Evolutionary conservation across 2,113 vertebrate genomes (phyloP).

Genomic region (Condylura cristata): DNA sequence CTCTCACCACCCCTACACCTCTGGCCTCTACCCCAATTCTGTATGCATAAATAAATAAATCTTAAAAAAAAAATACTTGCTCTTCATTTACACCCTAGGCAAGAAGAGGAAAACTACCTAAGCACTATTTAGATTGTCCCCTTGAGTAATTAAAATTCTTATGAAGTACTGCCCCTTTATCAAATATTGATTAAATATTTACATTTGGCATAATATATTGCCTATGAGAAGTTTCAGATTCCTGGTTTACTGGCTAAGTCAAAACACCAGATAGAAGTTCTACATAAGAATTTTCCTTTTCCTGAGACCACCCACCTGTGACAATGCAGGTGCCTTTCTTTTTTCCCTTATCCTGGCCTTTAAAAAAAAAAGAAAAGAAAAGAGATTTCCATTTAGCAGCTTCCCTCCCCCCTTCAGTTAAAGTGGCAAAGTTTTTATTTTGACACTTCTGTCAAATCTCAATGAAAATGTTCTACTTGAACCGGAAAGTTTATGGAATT

Average conservation of each 20-base stretch:
- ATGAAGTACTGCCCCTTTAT: background rate
- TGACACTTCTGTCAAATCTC: conserved; percentile 75
- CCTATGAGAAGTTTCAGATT: conserved; percentile 12
- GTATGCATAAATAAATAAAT: no score
- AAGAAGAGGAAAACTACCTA: conserved; percentile 22
- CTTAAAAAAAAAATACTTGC: background rate
- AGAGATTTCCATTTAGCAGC: background rate
- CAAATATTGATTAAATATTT: conserved; percentile 1
- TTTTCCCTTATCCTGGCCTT: no score
- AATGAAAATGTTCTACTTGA: conserved; percentile 82
- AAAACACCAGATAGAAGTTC: conserved; percentile 35
- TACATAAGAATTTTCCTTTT: conserved; percentile 8
- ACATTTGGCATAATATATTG: background rate
- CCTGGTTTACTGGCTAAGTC: background rate
- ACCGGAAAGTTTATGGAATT: conserved; percentile 72
- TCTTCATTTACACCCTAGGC: background rate
- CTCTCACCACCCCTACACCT: no score
- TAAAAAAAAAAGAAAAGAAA: no score
- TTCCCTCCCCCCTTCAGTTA: background rate
- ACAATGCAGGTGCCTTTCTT: no score
- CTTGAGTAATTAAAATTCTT: conserved; percentile 26
- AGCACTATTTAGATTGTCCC: background rate
- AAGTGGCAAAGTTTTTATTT: conserved; percentile 60
- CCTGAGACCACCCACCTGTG: no score
- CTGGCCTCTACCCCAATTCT: no score